phyloP scores from a whole-genome alignment of 2,113 vertebrate species.

The Heloderma charlesbogerti region DNA sequence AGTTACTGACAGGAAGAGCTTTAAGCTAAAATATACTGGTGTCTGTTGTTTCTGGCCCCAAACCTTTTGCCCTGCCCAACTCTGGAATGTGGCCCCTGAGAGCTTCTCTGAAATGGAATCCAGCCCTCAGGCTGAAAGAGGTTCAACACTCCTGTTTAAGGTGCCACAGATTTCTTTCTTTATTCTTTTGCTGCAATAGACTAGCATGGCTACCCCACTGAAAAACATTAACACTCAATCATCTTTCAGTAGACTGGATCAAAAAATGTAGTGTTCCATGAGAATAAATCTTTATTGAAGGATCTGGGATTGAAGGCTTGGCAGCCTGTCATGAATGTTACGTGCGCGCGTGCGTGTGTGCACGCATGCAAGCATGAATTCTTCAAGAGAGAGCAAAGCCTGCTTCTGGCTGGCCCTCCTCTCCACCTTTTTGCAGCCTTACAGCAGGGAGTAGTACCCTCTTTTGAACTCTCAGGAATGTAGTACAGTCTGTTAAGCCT shows the following conservation, averaged over 20 bases:
- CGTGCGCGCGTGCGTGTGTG: background rate
- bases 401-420: background rate
- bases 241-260: background rate
- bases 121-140: no score
- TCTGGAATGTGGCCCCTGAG: no score
- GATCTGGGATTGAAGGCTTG: background rate
- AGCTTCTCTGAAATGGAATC: no score
- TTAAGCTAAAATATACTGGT: no score
- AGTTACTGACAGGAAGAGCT: no score
- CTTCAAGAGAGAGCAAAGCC: background rate
- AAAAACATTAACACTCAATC: background rate
- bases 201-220: background rate
- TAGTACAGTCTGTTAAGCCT: conserved; percentile 18
- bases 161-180: background rate
- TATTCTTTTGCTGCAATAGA: background rate
- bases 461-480: conserved; percentile 8
- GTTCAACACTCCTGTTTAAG: background rate
- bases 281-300: background rate
- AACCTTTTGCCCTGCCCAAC: no score
- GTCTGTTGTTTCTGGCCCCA: no score
- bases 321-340: background rate
- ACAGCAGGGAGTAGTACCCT: conserved; percentile 10
- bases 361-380: fast-evolving
- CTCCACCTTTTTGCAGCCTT: background rate
- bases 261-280: background rate